A percentile compares a stretch with the other conserved stretches of the same genome.
Conservation (phyloP, 2,888 invertebrate genomes). For the Phlogophora meticulosa region DNA sequence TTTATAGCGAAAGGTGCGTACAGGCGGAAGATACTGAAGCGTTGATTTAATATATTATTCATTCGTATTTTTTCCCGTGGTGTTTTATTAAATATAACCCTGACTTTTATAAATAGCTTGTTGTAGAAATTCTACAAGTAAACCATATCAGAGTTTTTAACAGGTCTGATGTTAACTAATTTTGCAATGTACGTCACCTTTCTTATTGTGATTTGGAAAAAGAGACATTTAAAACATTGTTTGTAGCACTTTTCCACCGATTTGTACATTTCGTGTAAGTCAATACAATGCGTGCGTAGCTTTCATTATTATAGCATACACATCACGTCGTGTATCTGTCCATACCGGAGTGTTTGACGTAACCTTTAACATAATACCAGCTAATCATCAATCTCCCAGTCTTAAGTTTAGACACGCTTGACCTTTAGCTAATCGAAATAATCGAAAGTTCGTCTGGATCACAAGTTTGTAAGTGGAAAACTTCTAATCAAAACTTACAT, state of each 20-base stretch:
- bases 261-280: constrained; percentile 14
- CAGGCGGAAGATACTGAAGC: not conserved
- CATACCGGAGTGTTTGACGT: constrained; percentile 26
- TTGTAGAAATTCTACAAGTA: not conserved
- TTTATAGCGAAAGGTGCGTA: constrained; percentile 7
- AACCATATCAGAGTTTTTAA: not conserved
- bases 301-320: constrained; percentile 13
- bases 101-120: not conserved
- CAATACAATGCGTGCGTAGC: constrained; percentile 21
- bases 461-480: constrained; percentile 39
- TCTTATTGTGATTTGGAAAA: not conserved
- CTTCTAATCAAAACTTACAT: constrained; percentile 39
- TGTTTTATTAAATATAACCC: not conserved
- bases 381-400: constrained; percentile 37
- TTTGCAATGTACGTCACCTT: not conserved
- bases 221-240: not conserved
- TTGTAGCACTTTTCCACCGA: constrained; percentile 11
- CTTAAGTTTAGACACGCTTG: constrained; percentile 23
- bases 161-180: not conserved
- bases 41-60: not conserved
- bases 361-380: constrained; percentile 36
- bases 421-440: constrained; percentile 47
- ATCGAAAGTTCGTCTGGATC: constrained; percentile 43
- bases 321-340: constrained; percentile 12
- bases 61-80: not conserved